phyloP scores from a whole-genome alignment of 2,113 vertebrate genomes.

The Silurus meridionalis region DNA sequence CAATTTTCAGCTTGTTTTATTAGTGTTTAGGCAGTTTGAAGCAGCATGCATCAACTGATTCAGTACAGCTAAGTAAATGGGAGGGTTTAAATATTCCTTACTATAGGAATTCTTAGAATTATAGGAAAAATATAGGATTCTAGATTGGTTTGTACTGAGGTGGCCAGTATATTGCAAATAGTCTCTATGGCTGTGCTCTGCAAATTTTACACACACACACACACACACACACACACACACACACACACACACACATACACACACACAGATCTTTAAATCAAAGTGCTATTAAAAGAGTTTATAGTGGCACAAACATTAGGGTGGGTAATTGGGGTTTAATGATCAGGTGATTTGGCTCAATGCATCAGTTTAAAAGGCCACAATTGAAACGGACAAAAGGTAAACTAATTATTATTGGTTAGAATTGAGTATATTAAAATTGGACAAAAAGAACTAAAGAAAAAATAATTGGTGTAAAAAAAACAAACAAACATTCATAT shows the following conservation, averaged over 20 bases:
- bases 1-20: slow-evolving; percentile 7
- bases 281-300: not conserved
- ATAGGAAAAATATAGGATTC: not conserved
- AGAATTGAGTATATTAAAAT: not conserved
- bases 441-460: not conserved
- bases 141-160: not conserved
- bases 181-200: not conserved
- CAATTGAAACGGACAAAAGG: not conserved
- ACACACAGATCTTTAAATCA: not conserved
- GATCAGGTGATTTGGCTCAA: not conserved
- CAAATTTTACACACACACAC: not conserved
- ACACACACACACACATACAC: slow-evolving; percentile 1
- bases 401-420: not conserved
- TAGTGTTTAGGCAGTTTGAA: not conserved
- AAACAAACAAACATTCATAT: not conserved
- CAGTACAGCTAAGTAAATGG: not conserved
- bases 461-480: not conserved
- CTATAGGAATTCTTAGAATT: not conserved
- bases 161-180: not conserved
- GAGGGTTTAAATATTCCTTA: not conserved
- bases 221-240: slow-evolving; percentile 11
- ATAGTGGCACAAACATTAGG: not conserved
- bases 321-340: not conserved
- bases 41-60: not conserved
- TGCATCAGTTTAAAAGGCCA: not conserved